Percentiles rank a stretch among this genome's conserved stretches.
Conservation (phyloP, 1,140 invertebrate species). For the Saccostrea echinata region DNA sequence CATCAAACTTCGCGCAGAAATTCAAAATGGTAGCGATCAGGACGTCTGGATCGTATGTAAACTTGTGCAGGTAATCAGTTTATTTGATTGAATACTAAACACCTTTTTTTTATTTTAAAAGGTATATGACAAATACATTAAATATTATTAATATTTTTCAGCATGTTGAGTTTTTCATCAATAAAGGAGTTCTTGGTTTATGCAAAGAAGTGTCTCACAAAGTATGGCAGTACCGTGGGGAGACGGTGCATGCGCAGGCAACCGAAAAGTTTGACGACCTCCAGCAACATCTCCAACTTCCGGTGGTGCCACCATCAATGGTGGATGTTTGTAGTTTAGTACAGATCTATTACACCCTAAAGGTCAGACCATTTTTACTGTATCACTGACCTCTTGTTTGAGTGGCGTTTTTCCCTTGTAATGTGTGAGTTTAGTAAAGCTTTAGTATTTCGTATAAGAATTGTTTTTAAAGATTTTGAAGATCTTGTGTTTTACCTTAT, state of each 20-base stretch:
- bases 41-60: constrained; percentile 86
- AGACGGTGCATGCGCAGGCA: constrained; percentile 84
- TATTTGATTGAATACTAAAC: background rate
- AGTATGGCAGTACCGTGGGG: constrained; percentile 88
- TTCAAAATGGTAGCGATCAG: constrained; percentile 89
- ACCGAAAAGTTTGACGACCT: constrained; percentile 79
- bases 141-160: constrained; percentile 74
- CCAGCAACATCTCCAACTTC: constrained; percentile 83
- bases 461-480: background rate
- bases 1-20: constrained; percentile 87
- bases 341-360: constrained; percentile 90
- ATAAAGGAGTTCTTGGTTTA: constrained; percentile 88
- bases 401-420: too few species aligned
- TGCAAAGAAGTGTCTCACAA: constrained; percentile 87
- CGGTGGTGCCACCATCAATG: constrained; percentile 88
- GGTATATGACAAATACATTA: background rate
- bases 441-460: too few species aligned
- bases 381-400: background rate
- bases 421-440: background rate
- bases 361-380: constrained; percentile 80
- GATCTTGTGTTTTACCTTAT: background rate
- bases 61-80: constrained; percentile 84
- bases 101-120: background rate
- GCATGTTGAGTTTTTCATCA: constrained; percentile 91
- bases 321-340: constrained; percentile 88